A percentile compares a stretch with the other conserved stretches of the same genome.
Conservation (phyloP, 2,888 invertebrate species). For the Emmelina monodactyla region DNA sequence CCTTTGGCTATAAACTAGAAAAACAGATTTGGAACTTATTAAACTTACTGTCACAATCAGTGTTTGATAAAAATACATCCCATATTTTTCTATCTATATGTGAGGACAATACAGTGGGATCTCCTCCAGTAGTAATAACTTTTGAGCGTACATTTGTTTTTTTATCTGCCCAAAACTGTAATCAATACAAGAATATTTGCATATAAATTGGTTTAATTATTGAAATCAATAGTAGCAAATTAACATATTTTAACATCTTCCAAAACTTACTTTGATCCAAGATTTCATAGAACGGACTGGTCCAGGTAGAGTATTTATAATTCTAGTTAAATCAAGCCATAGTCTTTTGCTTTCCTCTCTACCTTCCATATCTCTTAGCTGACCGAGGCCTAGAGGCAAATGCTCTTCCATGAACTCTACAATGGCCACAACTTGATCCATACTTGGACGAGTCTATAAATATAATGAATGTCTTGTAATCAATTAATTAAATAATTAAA, state of each 20-base stretch:
- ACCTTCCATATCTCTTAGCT: conserved; percentile 45
- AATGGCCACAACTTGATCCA: conserved; percentile 50
- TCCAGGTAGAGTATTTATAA: conserved; percentile 42
- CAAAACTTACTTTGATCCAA: conserved; percentile 45
- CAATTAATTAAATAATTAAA: conserved; percentile 3
- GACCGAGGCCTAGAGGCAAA: conserved; percentile 36
- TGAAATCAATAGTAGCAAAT: background rate
- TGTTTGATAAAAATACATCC: conserved; percentile 39
- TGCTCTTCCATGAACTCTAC: conserved; percentile 57
- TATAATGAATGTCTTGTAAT: conserved; percentile 2
- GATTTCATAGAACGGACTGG: conserved; percentile 54
- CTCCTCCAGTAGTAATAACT: conserved; percentile 38
- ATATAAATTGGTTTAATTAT: background rate
- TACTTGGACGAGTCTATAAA: conserved; percentile 44
- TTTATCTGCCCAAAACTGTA: conserved; percentile 57
- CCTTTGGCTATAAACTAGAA: too few relatives aligned
- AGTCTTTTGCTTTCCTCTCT: conserved; percentile 48
- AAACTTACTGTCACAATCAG: too few relatives aligned
- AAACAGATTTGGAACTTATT: too few relatives aligned
- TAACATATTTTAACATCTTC: background rate
- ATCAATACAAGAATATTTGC: conserved; percentile 8
- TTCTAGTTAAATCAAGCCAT: conserved; percentile 43
- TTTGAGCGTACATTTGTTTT: conserved; percentile 52
- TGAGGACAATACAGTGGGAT: conserved; percentile 40
- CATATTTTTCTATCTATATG: conserved; percentile 54